Percentiles rank a stretch among this genome's conserved stretches.
These are phyloP conservation scores for Creontiades dilutus DNA, from an alignment of 2,888 invertebrate species.

Conservation along the genomic window DNA sequence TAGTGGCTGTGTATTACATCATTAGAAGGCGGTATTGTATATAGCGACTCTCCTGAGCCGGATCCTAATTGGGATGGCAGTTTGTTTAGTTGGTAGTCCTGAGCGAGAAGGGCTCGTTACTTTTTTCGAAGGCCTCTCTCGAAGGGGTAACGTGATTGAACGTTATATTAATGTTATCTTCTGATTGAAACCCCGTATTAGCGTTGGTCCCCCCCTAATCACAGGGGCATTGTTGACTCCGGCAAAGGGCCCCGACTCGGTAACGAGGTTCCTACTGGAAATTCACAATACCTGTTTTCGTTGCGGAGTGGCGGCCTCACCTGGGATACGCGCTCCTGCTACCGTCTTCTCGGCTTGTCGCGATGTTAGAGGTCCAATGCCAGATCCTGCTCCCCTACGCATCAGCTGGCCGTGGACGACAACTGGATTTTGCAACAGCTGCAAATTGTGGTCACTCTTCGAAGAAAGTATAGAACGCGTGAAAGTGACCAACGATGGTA, in stretches of 20 bases:
- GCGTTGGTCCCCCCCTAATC: constrained; percentile 63
- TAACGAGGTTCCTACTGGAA: constrained; percentile 60
- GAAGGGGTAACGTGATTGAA: constrained; percentile 38
- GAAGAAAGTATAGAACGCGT: no score
- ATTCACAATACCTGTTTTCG: constrained; percentile 54
- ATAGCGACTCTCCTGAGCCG: constrained; percentile 40
- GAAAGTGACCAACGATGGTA: no score
- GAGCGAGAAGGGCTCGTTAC: constrained; percentile 41
- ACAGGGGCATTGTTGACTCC: constrained; percentile 66
- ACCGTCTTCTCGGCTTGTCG: neutral
- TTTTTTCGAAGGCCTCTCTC: constrained; percentile 16
- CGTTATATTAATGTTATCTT: constrained; percentile 63
- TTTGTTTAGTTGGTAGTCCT: constrained; percentile 57
- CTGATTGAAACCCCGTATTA: constrained; percentile 69
- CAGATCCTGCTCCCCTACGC: no score
- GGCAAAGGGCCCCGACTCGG: constrained; percentile 33
- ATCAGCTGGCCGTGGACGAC: no score
- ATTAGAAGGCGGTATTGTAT: constrained; percentile 53
- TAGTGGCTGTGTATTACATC: constrained; percentile 58
- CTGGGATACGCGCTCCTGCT: constrained; percentile 31
- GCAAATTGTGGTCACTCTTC: no score
- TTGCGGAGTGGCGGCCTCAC: neutral
- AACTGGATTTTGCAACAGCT: no score
- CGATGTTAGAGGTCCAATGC: no score
- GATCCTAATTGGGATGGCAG: constrained; percentile 60